These are phyloP conservation scores for Drosophila yooni DNA, from an alignment of 2,888 invertebrate species.

Conservation along the genomic window DNA sequence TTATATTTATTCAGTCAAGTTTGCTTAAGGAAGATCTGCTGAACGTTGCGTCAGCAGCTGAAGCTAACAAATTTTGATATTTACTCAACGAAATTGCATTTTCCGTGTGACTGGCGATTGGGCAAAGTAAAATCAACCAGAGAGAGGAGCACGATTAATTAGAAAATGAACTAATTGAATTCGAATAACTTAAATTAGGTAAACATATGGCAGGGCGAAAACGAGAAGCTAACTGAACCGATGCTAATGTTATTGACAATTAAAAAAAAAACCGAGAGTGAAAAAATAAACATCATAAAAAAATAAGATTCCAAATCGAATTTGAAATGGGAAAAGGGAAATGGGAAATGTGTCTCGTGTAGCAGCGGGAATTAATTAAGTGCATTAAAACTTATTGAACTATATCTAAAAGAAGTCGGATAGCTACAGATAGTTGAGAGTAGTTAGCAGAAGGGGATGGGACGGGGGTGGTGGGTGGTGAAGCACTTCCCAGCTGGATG, in stretches of 20 bases:
- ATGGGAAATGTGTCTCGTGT: slow-evolving; percentile 18
- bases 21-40: slow-evolving; percentile 1
- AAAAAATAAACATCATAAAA: slow-evolving; percentile 25
- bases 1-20: neutral
- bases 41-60: slow-evolving; percentile 11
- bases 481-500: slow-evolving; percentile 52
- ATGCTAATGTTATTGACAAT: slow-evolving; percentile 71
- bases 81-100: slow-evolving; percentile 74
- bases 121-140: slow-evolving; percentile 24
- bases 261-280: slow-evolving; percentile 18
- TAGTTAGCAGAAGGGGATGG: slow-evolving; percentile 12
- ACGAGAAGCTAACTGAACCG: slow-evolving; percentile 13
- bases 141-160: slow-evolving; percentile 69
- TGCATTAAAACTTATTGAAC: slow-evolving; percentile 81
- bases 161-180: slow-evolving; percentile 75
- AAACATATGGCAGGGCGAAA: slow-evolving; percentile 52
- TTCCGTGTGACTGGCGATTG: slow-evolving; percentile 71
- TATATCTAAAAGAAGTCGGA: slow-evolving; percentile 49
- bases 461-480: neutral
- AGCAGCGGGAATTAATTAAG: slow-evolving; percentile 77
- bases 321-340: slow-evolving; percentile 56
- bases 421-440: slow-evolving; percentile 8
- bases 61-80: slow-evolving; percentile 44
- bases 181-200: slow-evolving; percentile 81
- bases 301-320: slow-evolving; percentile 59